Base-by-base conservation (phyloP, 2,888 invertebrate genomes). In the Lasioglossum pauxillum region DNA sequence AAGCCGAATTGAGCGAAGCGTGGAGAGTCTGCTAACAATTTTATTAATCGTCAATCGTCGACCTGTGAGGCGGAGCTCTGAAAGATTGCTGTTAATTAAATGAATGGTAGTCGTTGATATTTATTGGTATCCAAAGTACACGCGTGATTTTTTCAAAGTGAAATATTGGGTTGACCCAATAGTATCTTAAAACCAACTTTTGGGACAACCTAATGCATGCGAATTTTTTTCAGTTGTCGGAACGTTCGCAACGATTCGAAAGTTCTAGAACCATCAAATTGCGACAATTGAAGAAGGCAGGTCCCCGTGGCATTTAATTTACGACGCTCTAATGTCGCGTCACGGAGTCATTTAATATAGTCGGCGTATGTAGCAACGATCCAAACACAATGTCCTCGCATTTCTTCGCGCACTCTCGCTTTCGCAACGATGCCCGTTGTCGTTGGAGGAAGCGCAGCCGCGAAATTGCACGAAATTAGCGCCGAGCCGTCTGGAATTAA, bases 401-500 rank as follows among this genome's bases (percentile, higher is more conserved):
- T 64, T 19, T 44, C 69, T n/a, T 64, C 38, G 60, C 7, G 7
- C 8, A 0, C 4, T 38, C 57, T 83, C 67, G 27, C 76, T 76
- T 76, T 71, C 44, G 0, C 35, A 16, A 31, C 57, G 38, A 49
- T 49, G 41, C 67, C 10, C 7, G 69, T 57, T 44, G 78, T 23
- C 57, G 10, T 78, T 57, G 19, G 57, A 57, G 69, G 80, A 75
- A 74, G 38, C 81, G 3, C 12, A 31, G 35, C 35, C 53, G 31
- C n/a, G 7, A 67, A 84, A 82, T 73, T 73, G 27, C 38, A 67
- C 73, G 57, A 41, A 71, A 73, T 73, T 73, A 46, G 53, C 53
- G 27, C 44, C 31, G 4, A 73, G 53, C 31, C 23, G 14, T 73
- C 12, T 49, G 35, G 53, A 82, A 84, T 82, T 82, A 74, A 82